phyloP scores from a whole-genome alignment of 92 coral and sea anemone genomes.

The Porites rus region DNA sequence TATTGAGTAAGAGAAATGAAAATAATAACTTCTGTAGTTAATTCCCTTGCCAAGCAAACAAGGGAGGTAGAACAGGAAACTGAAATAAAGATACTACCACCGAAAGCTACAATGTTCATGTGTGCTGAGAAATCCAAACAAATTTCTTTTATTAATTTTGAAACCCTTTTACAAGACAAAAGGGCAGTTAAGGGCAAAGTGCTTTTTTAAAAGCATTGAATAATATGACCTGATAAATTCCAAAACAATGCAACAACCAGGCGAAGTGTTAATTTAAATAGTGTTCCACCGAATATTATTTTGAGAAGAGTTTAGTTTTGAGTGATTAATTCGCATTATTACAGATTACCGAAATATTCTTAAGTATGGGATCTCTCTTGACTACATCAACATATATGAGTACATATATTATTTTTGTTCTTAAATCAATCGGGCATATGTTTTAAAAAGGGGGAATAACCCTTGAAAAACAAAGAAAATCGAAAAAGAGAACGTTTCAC shows the following conservation, averaged over 20 bases:
- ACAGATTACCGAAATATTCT: no score
- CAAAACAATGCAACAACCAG: conserved; percentile 49
- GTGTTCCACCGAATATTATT: neutral
- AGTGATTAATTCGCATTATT: neutral
- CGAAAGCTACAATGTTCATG: no score
- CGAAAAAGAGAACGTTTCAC: neutral
- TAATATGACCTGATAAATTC: conserved; percentile 56
- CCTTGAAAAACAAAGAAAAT: neutral
- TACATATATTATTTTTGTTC: no score
- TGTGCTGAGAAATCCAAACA: neutral
- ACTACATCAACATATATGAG: no score
- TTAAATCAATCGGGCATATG: neutral
- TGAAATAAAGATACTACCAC: no score
- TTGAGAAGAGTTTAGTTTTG: neutral
- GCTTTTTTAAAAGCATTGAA: conserved; percentile 6
- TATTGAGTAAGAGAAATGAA: neutral
- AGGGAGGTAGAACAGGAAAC: neutral
- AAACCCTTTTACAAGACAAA: neutral
- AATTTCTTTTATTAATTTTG: no score
- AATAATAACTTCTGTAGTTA: neutral
- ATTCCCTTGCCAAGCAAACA: neutral
- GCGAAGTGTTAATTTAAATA: neutral
- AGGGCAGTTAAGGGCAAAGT: neutral
- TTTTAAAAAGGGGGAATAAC: neutral
- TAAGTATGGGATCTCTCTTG: no score